phyloP scores from a whole-genome alignment of 2,888 invertebrate genomes.

The Drosophila leonis region DNA sequence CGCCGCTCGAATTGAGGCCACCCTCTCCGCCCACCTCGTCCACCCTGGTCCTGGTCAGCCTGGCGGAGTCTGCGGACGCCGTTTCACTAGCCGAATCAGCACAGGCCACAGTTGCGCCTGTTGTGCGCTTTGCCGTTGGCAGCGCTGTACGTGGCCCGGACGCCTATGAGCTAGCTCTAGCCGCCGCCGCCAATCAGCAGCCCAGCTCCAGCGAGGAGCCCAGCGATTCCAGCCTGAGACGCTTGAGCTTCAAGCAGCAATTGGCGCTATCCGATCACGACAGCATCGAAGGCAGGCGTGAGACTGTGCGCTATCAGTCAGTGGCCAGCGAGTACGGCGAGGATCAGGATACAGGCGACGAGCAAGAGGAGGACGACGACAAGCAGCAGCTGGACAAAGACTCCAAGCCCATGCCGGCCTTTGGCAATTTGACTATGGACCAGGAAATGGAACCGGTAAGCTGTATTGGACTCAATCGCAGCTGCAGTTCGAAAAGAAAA shows the following conservation, averaged over 20 bases:
- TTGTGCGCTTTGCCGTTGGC: constrained; percentile 83
- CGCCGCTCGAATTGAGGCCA: constrained; percentile 15
- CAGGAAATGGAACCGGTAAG: constrained; percentile 85
- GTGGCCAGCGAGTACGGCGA: constrained; percentile 85
- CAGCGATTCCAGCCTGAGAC: constrained; percentile 86
- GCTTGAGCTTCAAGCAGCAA: constrained; percentile 86
- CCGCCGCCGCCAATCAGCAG: constrained; percentile 58
- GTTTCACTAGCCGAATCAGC: constrained; percentile 82
- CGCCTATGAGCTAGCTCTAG: constrained; percentile 53
- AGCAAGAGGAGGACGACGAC: constrained; percentile 28
- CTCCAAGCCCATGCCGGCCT: constrained; percentile 86
- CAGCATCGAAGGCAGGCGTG: constrained; percentile 84
- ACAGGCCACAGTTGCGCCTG: constrained; percentile 34
- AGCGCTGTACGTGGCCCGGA: constrained; percentile 79
- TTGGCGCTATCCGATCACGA: constrained; percentile 87
- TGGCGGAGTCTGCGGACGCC: constrained; percentile 60
- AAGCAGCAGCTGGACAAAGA: not conserved
- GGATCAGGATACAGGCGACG: constrained; percentile 55
- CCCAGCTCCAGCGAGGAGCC: constrained; percentile 74
- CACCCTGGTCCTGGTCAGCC: constrained; percentile 37
- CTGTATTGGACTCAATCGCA: constrained; percentile 24
- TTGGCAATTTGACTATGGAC: constrained; percentile 85
- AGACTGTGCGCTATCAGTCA: constrained; percentile 78
- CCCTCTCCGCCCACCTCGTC: constrained; percentile 25
- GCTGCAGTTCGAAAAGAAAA: constrained; percentile 14